Conservation (phyloP, 2,113 vertebrate genomes). For the Elgaria multicarinata region DNA sequence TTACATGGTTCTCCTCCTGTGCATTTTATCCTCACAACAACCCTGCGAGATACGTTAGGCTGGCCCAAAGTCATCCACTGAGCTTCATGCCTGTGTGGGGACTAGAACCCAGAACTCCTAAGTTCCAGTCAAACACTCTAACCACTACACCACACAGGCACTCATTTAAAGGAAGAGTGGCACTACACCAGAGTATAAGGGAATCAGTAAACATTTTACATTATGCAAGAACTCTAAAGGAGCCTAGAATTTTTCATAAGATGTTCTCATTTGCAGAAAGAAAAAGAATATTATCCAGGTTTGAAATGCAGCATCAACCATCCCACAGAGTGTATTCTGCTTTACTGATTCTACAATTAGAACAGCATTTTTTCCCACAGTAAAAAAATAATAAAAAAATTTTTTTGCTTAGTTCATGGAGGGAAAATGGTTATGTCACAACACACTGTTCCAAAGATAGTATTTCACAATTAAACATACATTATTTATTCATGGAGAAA, state of each 20-base stretch:
- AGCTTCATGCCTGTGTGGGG: no score
- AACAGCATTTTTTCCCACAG: slow-evolving; percentile 4
- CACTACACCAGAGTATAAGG: neutral
- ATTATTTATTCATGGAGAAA: slow-evolving; percentile 38
- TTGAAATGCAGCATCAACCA: neutral
- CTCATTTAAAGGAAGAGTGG: neutral
- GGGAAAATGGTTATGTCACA: slow-evolving; percentile 34
- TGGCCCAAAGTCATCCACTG: no score
- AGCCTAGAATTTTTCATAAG: neutral
- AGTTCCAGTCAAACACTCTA: no score
- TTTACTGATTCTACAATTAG: slow-evolving; percentile 30
- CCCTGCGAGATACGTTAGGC: no score
- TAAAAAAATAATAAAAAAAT: neutral
- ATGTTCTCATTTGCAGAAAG: neutral
- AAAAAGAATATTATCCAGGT: neutral
- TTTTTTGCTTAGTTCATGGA: slow-evolving; percentile 16
- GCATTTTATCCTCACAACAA: no score
- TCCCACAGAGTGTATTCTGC: slow-evolving; percentile 19
- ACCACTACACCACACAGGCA: no score
- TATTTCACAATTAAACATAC: slow-evolving; percentile 32
- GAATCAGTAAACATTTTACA: neutral
- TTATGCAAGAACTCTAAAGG: neutral
- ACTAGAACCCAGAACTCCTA: no score
- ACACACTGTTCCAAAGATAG: slow-evolving; percentile 25
- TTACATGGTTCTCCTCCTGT: no score